Evolutionary conservation across 2,888 invertebrate genomes (phyloP), one percentile per base, ranked within the genome.

Genomic region (Tipula vernalis): DNA sequence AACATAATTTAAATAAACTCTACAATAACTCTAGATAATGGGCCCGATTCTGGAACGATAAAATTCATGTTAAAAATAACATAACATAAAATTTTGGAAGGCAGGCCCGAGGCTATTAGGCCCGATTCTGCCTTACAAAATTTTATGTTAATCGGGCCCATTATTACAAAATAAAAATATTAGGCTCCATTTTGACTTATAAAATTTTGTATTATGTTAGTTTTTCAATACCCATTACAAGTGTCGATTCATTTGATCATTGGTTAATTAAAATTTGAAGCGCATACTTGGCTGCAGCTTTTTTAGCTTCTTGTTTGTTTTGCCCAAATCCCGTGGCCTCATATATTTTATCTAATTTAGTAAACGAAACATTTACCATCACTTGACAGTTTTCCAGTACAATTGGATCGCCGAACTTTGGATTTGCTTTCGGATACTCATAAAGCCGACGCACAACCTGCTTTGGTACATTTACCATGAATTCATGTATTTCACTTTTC

Each of bases 381-480:
- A 94, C 91, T 18, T 91, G 92, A 0, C 90, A 90, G 1, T 90
- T 89, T 3, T 91, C 90, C 0, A 89, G 42, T 0, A 89, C 8
- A 0, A 89, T 6, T 18, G 91, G 88, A 6, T 89, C 86, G 28
- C 91, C 90, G 87, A 97, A 98, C 71, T 89, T 89, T 0, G 97
- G 95, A 87, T 95, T 94, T 0, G 96, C 95, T 88, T 96, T 96
- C 88, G 95, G 95, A 89, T 94, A 94, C 92, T 99, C 99, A 89
- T 96, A 92, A 0, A 99, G 91, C 88, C 96, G 94, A 86, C 98
- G 93, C n/a, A 99, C 95, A 0, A 98, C 96, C 89, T 98, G 97
- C 89, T 96, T 96, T 1, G 99, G 99, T 36, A 98, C 95, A 88
- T 96, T 94, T 85, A 91, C 92, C 42, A 96, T 95, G 91, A 98